Percentiles rank a stretch among this genome's conserved stretches.
phyloP scores from a whole-genome alignment of 2,797 vertebrate species.

The Neosalanx taihuensis region DNA sequence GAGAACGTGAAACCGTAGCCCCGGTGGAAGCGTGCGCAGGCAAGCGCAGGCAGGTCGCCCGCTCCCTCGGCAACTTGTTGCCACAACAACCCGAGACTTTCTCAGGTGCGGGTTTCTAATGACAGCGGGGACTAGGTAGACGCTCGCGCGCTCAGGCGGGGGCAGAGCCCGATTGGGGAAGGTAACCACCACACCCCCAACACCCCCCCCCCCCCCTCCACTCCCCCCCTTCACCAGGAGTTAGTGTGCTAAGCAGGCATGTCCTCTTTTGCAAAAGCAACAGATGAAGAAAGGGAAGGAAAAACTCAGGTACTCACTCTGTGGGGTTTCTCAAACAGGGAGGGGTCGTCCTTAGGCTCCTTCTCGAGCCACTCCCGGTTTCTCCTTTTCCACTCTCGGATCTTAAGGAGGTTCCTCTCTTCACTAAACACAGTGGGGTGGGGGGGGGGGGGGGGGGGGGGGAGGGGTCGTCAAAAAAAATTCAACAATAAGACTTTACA shows the following conservation, averaged over 20 bases:
- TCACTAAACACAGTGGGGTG: conserved; percentile 81
- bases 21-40: neutral
- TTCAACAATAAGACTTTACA: too few species aligned
- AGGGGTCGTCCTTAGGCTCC: conserved; percentile 74
- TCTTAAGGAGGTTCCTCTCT: conserved; percentile 88
- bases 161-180: neutral
- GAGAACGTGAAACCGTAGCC: neutral
- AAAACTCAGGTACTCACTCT: conserved; percentile 80
- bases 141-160: neutral
- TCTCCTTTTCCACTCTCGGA: conserved; percentile 85
- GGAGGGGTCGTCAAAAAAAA: too few species aligned
- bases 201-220: neutral
- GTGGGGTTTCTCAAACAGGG: conserved; percentile 92
- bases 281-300: neutral
- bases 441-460: neutral
- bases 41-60: neutral
- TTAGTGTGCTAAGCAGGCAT: neutral
- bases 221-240: neutral
- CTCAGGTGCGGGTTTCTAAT: neutral
- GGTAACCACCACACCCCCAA: too few species aligned
- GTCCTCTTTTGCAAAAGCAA: neutral
- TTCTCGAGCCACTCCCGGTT: conserved; percentile 84
- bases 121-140: neutral
- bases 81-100: neutral
- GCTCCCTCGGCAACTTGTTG: neutral